A percentile compares a stretch with the other conserved stretches of the same genome.
Conservation (phyloP, 2,888 invertebrate genomes). For the Melanostoma mellinum region DNA sequence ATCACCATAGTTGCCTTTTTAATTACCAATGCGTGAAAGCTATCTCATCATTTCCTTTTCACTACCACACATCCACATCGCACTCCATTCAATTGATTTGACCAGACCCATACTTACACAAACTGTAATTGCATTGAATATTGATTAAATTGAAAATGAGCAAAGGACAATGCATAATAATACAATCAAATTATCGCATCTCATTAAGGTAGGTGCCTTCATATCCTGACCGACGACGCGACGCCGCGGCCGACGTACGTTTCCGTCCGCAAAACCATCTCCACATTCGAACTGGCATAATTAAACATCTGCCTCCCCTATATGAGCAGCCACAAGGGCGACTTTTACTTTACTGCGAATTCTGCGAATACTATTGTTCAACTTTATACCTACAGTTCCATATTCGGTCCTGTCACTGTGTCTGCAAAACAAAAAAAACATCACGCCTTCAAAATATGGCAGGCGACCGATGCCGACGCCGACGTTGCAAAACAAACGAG, state of each 20-base stretch:
- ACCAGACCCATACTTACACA: conserved; percentile 41
- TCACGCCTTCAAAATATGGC: conserved; percentile 23
- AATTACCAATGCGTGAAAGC: conserved; percentile 62
- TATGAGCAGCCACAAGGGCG: not conserved
- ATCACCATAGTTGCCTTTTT: conserved; percentile 29
- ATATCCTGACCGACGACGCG: conserved; percentile 11
- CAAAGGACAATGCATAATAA: conserved; percentile 61
- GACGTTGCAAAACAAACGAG: too few relatives aligned
- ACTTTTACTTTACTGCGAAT: conserved; percentile 18
- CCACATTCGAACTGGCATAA: conserved; percentile 40
- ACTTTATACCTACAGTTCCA: not conserved
- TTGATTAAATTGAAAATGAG: conserved; percentile 66
- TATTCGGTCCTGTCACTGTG: not conserved
- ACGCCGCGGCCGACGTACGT: too few relatives aligned
- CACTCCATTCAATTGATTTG: conserved; percentile 33
- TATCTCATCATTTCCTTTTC: conserved; percentile 66
- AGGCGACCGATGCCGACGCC: not conserved
- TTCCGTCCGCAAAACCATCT: not conserved
- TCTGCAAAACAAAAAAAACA: conserved; percentile 4
- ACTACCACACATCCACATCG: conserved; percentile 26
- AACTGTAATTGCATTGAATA: conserved; percentile 70
- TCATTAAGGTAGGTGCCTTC: conserved; percentile 40
- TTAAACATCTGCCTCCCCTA: conserved; percentile 4
- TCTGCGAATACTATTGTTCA: conserved; percentile 10
- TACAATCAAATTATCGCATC: conserved; percentile 67